These are phyloP conservation scores for Muntiacus muntjak DNA, from an alignment of 2,113 vertebrate genomes.

Conservation along the genomic window DNA sequence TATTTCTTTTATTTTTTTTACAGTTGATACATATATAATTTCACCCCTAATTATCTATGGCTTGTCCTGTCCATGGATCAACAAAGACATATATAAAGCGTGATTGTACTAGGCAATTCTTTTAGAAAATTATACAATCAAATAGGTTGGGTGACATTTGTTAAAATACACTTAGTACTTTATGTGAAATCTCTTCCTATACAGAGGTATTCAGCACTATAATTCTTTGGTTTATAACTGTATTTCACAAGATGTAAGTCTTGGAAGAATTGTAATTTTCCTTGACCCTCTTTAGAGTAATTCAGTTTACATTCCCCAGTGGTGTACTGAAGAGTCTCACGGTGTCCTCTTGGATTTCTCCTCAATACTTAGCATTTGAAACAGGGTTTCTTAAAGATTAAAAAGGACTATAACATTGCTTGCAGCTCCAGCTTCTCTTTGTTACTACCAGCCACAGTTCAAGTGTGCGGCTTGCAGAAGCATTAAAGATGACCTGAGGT, in stretches of 20 bases:
- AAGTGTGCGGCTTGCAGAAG: background rate
- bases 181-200: conserved; percentile 42
- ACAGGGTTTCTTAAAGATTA: background rate
- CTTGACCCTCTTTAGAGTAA: conserved; percentile 37
- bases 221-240: conserved; percentile 43
- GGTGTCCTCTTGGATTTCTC: background rate
- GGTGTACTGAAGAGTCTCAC: background rate
- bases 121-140: conserved; percentile 56
- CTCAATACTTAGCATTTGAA: background rate
- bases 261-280: conserved; percentile 45
- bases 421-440: background rate
- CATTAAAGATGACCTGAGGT: background rate
- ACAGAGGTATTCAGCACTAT: background rate
- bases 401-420: background rate
- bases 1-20: conserved; percentile 39
- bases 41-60: conserved; percentile 58
- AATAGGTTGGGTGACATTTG: conserved; percentile 28
- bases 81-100: conserved; percentile 45
- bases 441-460: background rate
- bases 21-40: conserved; percentile 42
- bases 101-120: conserved; percentile 32
- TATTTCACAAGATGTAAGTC: conserved; percentile 42
- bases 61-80: conserved; percentile 46
- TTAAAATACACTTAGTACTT: conserved; percentile 51
- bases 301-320: background rate